phyloP scores from a whole-genome alignment of 2,797 vertebrate genomes.

The Lepus townsendii region DNA sequence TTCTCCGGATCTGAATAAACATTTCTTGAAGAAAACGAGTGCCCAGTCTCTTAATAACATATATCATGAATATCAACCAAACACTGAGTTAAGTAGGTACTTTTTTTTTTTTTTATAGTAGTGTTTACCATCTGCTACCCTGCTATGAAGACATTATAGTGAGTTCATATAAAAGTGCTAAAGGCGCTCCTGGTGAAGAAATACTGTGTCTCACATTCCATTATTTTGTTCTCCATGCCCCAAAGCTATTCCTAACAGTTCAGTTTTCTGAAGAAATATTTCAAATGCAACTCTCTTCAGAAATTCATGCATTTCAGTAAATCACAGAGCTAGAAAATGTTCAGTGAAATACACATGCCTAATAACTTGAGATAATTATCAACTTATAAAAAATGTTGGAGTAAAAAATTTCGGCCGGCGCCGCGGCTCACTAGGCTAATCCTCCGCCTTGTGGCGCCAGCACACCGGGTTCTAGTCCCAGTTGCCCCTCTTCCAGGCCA shows the following conservation, averaged over 20 bases:
- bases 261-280: conserved; percentile 6
- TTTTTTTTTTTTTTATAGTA: not conserved
- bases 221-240: conserved; percentile 29
- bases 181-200: not conserved
- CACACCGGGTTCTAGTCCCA: too few relatives aligned
- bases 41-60: not conserved
- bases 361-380: not conserved
- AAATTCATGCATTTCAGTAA: not conserved
- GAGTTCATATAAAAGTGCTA: not conserved
- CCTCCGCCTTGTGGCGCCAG: too few relatives aligned
- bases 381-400: not conserved
- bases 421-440: too few relatives aligned
- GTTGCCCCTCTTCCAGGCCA: too few relatives aligned
- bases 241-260: conserved; percentile 19
- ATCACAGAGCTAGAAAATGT: not conserved
- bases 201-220: not conserved
- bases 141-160: not conserved
- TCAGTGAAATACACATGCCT: not conserved
- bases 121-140: not conserved
- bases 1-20: not conserved
- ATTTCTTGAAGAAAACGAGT: not conserved
- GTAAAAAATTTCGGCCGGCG: not conserved
- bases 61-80: not conserved
- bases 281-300: not conserved
- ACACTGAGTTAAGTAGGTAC: not conserved